Conservation (phyloP, 2,888 invertebrate species). For the Sialis fuliginosa region DNA sequence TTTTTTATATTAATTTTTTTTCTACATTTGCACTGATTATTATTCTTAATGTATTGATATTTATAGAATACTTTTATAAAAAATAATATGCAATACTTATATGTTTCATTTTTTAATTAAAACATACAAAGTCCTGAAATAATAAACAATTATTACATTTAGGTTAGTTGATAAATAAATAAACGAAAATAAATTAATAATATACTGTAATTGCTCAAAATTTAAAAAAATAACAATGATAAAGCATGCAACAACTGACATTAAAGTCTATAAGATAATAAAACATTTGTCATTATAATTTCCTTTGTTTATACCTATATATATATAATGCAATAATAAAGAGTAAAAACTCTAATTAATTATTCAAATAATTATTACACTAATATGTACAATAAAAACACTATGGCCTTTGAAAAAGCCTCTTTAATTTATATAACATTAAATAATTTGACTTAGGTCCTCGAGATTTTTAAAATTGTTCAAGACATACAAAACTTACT, state of each 20-base stretch:
- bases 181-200: background rate
- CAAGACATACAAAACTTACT: conserved; percentile 1
- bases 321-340: background rate
- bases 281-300: background rate
- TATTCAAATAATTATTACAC: conserved; percentile 1
- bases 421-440: background rate
- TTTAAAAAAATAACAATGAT: conserved; percentile 13
- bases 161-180: background rate
- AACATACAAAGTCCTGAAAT: background rate
- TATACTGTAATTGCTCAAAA: conserved; percentile 11
- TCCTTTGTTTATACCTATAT: background rate
- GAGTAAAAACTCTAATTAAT: conserved; percentile 1
- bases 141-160: background rate
- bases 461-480: conserved; percentile 14
- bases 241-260: conserved; percentile 17
- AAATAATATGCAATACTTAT: too few species aligned
- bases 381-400: conserved; percentile 2
- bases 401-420: background rate
- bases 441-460: conserved; percentile 14
- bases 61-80: too few species aligned
- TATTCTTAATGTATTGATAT: too few species aligned
- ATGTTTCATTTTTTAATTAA: too few species aligned
- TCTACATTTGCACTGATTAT: too few species aligned
- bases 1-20: too few species aligned
- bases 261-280: conserved; percentile 9